Evolutionary conservation across 2,797 vertebrate genomes (phyloP), one percentile per base, ranked within the genome.

Genomic region (Ctenopoma kingsleyae): DNA sequence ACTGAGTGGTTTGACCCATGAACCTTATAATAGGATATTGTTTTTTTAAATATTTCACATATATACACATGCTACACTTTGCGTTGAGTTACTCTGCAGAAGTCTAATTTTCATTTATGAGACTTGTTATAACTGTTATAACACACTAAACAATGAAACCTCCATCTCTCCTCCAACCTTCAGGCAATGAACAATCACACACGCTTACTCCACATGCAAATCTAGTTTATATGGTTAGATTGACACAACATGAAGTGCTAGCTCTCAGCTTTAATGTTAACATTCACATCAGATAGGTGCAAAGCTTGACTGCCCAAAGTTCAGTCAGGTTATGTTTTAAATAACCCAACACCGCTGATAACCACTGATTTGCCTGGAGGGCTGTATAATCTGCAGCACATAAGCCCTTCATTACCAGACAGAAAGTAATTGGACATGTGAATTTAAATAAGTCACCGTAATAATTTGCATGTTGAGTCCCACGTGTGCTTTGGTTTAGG

Each of bases 81-180:
- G 67, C 48, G 40, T 46, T 10, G 17, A 56, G 50, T 68, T 65
- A 44, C 9, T 15, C 20, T 52, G 44, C 46, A 47, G 12, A 51
- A 9, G 20, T 62, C 53, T 63, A 73, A 70, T 72, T 72, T 56
- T 36, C 54, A 22, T 61, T 25, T 17, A 56, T 49, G 7, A 35
- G 9, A 19, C 9, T 8, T 32, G n/a, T n/a, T n/a, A n/a, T n/a
- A 9, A 38, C 13, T 46, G 20, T 58, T 61, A 55, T 27, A 10
- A 2, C 53, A 53, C 10, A 15, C 48, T 50, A 19, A 70, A 52
- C 46, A 69, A 40, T 25, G 13, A 58, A 20, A 46, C 54, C 22
- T 77, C 43, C 43, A 4, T 65, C 8, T 65, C 11, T 59, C 25
- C 20, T 51, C 16, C 38, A 51, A n/a, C 44, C 32, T 50, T 40